Evolutionary conservation across 2,888 invertebrate species (phyloP).

Genomic region (Nymphalis c-album): DNA sequence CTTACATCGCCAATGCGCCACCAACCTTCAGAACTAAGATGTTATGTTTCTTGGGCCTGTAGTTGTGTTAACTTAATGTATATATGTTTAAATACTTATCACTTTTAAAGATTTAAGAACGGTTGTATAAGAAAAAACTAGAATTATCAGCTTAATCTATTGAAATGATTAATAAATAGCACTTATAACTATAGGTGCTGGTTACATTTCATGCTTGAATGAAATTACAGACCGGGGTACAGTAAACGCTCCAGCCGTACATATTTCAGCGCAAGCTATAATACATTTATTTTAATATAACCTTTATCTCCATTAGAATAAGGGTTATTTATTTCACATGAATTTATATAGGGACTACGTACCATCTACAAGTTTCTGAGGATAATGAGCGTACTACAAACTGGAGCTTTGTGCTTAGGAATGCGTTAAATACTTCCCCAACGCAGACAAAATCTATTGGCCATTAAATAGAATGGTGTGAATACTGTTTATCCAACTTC

Average conservation of each 20-base stretch:
- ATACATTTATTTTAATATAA: slow-evolving; percentile 10
- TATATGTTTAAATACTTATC: not conserved
- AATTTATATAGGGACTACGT: slow-evolving; percentile 4
- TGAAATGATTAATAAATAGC: slow-evolving; percentile 25
- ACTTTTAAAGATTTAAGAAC: not conserved
- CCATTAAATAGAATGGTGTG: slow-evolving; percentile 37
- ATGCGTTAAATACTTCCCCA: slow-evolving; percentile 46
- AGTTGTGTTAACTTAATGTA: no score
- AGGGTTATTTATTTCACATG: slow-evolving; percentile 5
- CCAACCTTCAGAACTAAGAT: no score
- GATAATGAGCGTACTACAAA: slow-evolving; percentile 64
- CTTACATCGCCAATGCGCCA: no score
- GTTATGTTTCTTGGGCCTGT: no score
- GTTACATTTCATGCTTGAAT: slow-evolving; percentile 43
- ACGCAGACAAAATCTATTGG: slow-evolving; percentile 39
- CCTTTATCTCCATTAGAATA: slow-evolving; percentile 23
- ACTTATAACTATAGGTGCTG: slow-evolving; percentile 26
- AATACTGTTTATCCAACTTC: slow-evolving; percentile 33
- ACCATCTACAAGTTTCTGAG: slow-evolving; percentile 57
- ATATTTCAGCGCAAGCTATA: not conserved
- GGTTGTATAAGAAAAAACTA: not conserved
- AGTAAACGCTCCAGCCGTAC: slow-evolving; percentile 47
- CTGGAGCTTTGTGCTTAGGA: slow-evolving; percentile 60
- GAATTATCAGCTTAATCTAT: slow-evolving; percentile 17
- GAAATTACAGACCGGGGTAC: slow-evolving; percentile 48